Evolutionary conservation across 2,888 invertebrate genomes (phyloP), one percentile per base, ranked within the genome.

Genomic region (Melieria picta): DNA sequence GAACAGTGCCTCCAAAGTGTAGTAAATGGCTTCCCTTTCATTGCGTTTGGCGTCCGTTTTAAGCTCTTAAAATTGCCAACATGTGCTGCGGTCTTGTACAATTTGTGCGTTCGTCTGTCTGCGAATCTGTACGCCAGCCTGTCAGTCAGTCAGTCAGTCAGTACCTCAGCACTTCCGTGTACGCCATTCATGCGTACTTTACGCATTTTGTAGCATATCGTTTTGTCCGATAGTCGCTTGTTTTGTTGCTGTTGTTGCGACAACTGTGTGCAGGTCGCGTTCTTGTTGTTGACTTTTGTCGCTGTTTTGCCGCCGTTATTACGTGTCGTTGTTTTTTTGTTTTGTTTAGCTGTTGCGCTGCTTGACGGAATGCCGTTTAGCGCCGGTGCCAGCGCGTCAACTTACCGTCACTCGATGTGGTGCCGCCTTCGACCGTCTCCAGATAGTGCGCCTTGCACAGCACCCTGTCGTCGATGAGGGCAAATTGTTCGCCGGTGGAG

Each of bases 371-470:
- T 30, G 30, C 30, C 30, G 30, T 30, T 30, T 30, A 30, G 30
- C 30, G 30, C 52, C 5, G 10, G 9, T 52, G 1, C 13, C 5
- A n/a, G 7, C 13, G 52, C 13, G 67, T 48, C 5, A 57, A 78
- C 78, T 89, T 89, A 94, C 95, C 95, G 88, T 96, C 96, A 76
- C 95, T 95, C 50, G 95, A 95, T 72, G 93, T 93, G 66, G 95
- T 94, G 77, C 95, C 95, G 69, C 96, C 96, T 75, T 96, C 97
- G 78, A 97, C 95, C 16, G 97, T 91, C 88, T 98, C 98, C 79
- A 97, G 89, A 88, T 97, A 99, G 87, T 99, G 99, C 57, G 96
- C 95, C 88, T 98, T 99, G 90, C 99, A 99, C 77, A 99, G 91
- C 72, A 99, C 94, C 77, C 96, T 89, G 86, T 95, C 95, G 81